phyloP scores from a whole-genome alignment of 2,797 vertebrate genomes.

The Meda fulgida region DNA sequence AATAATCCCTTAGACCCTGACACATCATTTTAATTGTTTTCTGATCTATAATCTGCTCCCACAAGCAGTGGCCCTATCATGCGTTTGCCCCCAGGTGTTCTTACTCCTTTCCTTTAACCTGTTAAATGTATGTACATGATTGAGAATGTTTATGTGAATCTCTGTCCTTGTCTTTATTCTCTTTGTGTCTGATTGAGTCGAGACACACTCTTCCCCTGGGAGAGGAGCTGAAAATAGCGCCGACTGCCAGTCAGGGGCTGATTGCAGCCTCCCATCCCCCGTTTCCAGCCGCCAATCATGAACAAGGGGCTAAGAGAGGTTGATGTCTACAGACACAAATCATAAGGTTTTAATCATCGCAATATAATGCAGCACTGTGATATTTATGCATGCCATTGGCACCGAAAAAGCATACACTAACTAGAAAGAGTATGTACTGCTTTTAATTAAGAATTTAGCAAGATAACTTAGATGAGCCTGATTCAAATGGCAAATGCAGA shows the following conservation, averaged over 20 bases:
- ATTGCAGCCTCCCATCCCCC: slow-evolving; percentile 49
- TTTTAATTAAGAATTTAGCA: slow-evolving; percentile 12
- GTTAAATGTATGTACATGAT: slow-evolving; percentile 1
- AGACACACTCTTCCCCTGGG: slow-evolving; percentile 49
- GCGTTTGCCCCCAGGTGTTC: background rate
- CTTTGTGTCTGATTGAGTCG: slow-evolving; percentile 55
- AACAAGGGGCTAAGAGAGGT: slow-evolving; percentile 40
- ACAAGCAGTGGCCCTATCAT: background rate
- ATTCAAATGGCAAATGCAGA: background rate
- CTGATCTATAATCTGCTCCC: slow-evolving; percentile 14
- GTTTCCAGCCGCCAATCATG: slow-evolving; percentile 34
- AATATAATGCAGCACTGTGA: slow-evolving; percentile 19
- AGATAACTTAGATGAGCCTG: background rate
- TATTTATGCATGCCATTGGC: slow-evolving; percentile 23
- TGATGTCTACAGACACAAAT: slow-evolving; percentile 37
- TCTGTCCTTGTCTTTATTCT: slow-evolving; percentile 44
- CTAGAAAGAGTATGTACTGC: background rate
- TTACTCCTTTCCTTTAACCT: slow-evolving; percentile 1
- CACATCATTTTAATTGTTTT: background rate
- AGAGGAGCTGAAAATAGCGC: slow-evolving; percentile 42
- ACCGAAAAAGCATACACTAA: background rate
- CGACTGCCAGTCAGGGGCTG: slow-evolving; percentile 48
- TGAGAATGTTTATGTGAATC: slow-evolving; percentile 22
- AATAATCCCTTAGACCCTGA: background rate
- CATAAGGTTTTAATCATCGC: slow-evolving; percentile 38